phyloP scores from a whole-genome alignment of 2,888 invertebrate species.

The Melanargia galathea region DNA sequence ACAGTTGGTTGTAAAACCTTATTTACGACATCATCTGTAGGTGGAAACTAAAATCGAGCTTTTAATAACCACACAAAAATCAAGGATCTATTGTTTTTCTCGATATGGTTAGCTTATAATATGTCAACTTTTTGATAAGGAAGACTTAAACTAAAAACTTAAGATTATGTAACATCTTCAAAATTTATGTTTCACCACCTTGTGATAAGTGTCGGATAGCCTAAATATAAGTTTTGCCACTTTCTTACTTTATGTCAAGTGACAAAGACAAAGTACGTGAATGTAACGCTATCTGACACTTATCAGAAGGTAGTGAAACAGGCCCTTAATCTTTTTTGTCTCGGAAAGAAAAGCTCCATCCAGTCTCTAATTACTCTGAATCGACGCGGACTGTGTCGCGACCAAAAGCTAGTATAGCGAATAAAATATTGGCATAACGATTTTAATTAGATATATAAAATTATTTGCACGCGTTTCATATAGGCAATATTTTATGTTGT shows the following conservation, averaged over 20 bases:
- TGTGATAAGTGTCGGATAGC: too few species aligned
- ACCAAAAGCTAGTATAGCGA: not conserved
- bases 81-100: not conserved
- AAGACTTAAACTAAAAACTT: not conserved
- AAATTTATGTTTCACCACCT: too few species aligned
- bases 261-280: too few species aligned
- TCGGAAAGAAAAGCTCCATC: too few species aligned
- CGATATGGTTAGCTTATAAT: not conserved
- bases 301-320: too few species aligned
- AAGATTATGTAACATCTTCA: not conserved
- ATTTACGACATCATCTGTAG: conserved; percentile 12
- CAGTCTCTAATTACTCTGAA: too few species aligned
- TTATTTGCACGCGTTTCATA: conserved; percentile 2
- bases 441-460: conserved; percentile 11
- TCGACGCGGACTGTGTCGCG: too few species aligned
- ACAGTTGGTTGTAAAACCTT: not conserved
- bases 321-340: too few species aligned
- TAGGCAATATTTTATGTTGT: conserved; percentile 10
- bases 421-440: conserved; percentile 1
- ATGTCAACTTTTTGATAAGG: not conserved
- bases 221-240: too few species aligned
- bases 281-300: too few species aligned
- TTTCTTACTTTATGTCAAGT: too few species aligned
- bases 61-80: not conserved
- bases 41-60: not conserved